Percentiles rank a stretch among this genome's conserved stretches.
These are phyloP conservation scores for Girardia tigrina DNA, from an alignment of 2,888 invertebrate genomes.

Conservation along the genomic window DNA sequence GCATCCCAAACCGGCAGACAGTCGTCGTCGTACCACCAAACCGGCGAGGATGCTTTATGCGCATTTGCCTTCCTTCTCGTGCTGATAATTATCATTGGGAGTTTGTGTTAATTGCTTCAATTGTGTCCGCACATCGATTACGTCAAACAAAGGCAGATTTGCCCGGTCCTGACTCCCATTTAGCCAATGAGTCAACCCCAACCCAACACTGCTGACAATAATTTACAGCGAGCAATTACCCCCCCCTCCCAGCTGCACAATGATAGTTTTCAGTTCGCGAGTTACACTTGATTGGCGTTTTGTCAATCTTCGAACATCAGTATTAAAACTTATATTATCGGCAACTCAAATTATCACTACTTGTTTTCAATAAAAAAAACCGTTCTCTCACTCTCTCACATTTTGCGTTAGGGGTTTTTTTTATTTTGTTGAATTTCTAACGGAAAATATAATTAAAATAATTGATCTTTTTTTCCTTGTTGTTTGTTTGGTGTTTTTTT, in stretches of 20 bases:
- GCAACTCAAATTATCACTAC: conserved; percentile 12
- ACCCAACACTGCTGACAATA: conserved; percentile 23
- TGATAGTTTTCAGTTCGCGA: neutral
- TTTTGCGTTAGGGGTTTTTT: neutral
- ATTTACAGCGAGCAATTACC: conserved; percentile 1
- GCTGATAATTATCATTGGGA: too few relatives aligned
- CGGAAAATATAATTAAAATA: conserved; percentile 20
- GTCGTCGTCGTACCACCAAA: neutral
- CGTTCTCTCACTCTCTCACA: too few relatives aligned
- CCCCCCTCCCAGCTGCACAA: neutral
- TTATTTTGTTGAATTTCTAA: neutral
- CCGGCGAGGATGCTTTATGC: conserved; percentile 5
- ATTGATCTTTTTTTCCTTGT: conserved; percentile 6
- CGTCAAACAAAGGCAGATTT: conserved; percentile 16
- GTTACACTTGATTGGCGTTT: conserved; percentile 23
- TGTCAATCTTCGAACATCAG: conserved; percentile 20
- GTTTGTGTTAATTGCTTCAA: conserved; percentile 19
- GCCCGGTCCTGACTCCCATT: conserved; percentile 23
- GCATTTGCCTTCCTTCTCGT: conserved; percentile 11
- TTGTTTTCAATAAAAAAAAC: too few relatives aligned
- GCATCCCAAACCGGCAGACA: conserved; percentile 1
- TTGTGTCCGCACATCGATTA: conserved; percentile 23
- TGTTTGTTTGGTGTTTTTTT: too few relatives aligned
- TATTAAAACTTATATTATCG: neutral
- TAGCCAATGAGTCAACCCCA: neutral